Conservation (phyloP, 2,113 vertebrate genomes). For the Reinhardtius hippoglossoides region DNA sequence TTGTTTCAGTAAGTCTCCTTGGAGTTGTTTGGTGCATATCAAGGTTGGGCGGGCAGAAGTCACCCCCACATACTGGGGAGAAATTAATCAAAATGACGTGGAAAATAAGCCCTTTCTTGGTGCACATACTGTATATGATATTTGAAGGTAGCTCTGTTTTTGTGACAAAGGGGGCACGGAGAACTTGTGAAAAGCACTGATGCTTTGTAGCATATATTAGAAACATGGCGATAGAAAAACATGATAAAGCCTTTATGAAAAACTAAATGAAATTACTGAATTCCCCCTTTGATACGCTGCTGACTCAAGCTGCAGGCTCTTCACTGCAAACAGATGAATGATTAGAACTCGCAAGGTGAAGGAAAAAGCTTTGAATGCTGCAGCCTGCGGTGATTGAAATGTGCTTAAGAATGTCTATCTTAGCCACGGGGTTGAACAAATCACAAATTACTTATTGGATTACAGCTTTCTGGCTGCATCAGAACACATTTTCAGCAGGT, state of each 20-base stretch:
- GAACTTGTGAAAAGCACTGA: no score
- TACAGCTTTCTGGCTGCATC: constrained; percentile 14
- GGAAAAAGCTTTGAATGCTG: constrained; percentile 14
- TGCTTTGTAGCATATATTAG: background rate
- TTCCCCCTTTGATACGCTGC: constrained; percentile 32
- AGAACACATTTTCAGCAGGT: constrained; percentile 1
- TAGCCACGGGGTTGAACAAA: constrained; percentile 37
- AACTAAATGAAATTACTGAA: constrained; percentile 6
- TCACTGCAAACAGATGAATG: constrained; percentile 38
- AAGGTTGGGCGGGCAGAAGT: constrained; percentile 8
- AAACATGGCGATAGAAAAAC: background rate
- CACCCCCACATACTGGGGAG: background rate
- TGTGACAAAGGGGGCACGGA: background rate
- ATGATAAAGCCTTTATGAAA: constrained; percentile 10
- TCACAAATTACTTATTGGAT: constrained; percentile 26
- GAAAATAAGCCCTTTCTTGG: constrained; percentile 9
- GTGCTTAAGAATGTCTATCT: constrained; percentile 12
- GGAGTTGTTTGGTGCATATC: constrained; percentile 6
- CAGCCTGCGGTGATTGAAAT: constrained; percentile 11
- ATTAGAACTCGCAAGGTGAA: constrained; percentile 50
- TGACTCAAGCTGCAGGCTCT: constrained; percentile 35
- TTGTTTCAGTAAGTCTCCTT: constrained; percentile 23
- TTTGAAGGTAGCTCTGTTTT: constrained; percentile 4
- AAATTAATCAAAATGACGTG: constrained; percentile 8
- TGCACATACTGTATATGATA: background rate